phyloP scores from a whole-genome alignment of 2,113 vertebrate species.

The Syrrhaptes paradoxus region DNA sequence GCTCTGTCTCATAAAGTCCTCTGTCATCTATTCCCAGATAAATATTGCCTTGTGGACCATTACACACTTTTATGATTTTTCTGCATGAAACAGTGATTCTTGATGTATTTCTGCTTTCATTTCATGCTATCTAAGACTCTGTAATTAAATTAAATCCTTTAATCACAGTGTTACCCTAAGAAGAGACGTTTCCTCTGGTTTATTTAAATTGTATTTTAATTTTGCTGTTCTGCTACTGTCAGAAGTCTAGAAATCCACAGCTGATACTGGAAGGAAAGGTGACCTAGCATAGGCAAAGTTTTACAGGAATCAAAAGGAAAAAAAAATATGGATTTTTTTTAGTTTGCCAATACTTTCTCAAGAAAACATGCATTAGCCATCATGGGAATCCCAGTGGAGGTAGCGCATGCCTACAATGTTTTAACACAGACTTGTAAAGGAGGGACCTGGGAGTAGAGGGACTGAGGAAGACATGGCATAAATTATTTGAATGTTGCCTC shows the following conservation, averaged over 20 bases:
- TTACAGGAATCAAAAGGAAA: not conserved
- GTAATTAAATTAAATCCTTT: conserved; percentile 42
- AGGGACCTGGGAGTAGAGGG: not conserved
- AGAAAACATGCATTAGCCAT: not conserved
- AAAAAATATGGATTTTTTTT: not conserved
- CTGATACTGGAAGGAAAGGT: not conserved
- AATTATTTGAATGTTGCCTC: not conserved
- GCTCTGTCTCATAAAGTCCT: conserved; percentile 31
- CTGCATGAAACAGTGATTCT: conserved; percentile 27
- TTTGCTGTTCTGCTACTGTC: not conserved
- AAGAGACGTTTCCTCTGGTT: not conserved
- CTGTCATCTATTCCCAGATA: conserved; percentile 24
- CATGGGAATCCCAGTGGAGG: not conserved
- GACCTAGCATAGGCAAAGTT: not conserved
- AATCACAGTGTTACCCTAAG: not conserved
- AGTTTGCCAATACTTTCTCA: not conserved
- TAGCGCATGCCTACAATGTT: not conserved
- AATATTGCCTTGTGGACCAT: conserved; percentile 40
- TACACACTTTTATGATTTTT: conserved; percentile 34
- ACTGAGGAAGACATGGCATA: not conserved
- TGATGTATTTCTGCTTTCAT: conserved; percentile 51
- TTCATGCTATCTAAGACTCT: conserved; percentile 31
- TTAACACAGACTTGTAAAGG: not conserved
- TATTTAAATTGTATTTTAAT: conserved; percentile 29
- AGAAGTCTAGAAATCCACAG: not conserved